Evolutionary conservation across 2,113 vertebrate species (phyloP).

Genomic region (Peromyscus californicus): DNA sequence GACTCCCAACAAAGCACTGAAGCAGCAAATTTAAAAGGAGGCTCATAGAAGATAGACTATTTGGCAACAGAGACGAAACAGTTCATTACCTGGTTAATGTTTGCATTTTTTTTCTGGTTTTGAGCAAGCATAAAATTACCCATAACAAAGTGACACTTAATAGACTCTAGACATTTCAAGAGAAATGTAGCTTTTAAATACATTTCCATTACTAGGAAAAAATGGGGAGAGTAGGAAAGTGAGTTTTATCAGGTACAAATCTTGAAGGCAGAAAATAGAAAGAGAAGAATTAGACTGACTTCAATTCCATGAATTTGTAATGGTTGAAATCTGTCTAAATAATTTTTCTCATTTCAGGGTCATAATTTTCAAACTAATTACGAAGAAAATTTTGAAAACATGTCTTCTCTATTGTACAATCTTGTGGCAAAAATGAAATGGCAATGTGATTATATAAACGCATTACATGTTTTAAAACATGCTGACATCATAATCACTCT

Average conservation of each 20-base stretch:
- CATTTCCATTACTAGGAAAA: conserved; percentile 21
- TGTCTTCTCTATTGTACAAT: neutral
- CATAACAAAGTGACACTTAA: conserved; percentile 74
- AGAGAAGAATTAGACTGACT: neutral
- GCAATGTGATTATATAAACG: neutral
- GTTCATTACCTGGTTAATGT: conserved; percentile 82
- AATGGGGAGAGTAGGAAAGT: neutral
- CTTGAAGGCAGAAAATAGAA: conserved; percentile 21
- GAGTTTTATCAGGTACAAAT: conserved; percentile 4
- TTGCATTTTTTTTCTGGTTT: conserved; percentile 76
- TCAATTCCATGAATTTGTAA: conserved; percentile 3
- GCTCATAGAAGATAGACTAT: conserved; percentile 75
- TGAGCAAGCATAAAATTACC: conserved; percentile 80
- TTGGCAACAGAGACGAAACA: conserved; percentile 80
- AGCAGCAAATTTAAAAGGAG: conserved; percentile 84
- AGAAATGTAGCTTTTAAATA: conserved; percentile 54
- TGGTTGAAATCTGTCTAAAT: conserved; percentile 13
- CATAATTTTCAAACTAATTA: conserved; percentile 45
- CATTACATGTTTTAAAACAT: neutral
- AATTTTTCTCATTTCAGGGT: neutral
- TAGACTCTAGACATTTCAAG: conserved; percentile 58
- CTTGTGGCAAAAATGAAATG: conserved; percentile 1
- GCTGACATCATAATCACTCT: neutral
- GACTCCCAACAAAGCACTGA: conserved; percentile 73
- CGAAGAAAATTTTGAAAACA: conserved; percentile 19